Conservation (phyloP, 2,888 invertebrate species). For the Cryptocheilus praepositus region DNA sequence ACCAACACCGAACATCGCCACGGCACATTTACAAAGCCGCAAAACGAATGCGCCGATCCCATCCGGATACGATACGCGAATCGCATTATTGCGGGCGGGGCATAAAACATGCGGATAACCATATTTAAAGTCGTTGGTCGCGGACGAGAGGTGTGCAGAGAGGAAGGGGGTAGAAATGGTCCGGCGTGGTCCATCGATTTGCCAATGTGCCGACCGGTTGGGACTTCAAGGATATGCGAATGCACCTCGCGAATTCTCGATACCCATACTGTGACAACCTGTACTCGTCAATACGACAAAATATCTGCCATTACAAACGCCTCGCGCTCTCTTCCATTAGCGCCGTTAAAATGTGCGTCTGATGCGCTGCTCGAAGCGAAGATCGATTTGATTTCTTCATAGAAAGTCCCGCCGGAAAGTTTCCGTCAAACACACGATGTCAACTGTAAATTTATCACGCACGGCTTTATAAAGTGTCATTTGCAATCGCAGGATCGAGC, state of each 20-base stretch:
- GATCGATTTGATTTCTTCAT: too few relatives aligned
- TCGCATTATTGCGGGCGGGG: constrained; percentile 60
- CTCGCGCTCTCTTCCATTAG: too few relatives aligned
- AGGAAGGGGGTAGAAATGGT: constrained; percentile 19
- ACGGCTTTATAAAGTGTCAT: too few relatives aligned
- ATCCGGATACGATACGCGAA: constrained; percentile 57
- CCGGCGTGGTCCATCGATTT: constrained; percentile 46
- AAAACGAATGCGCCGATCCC: constrained; percentile 52
- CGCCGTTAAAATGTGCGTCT: too few relatives aligned
- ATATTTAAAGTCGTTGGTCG: constrained; percentile 49
- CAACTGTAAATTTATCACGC: too few relatives aligned
- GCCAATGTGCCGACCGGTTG: constrained; percentile 32
- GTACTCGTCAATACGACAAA: too few relatives aligned
- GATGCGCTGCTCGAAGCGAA: too few relatives aligned
- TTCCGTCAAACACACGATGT: too few relatives aligned
- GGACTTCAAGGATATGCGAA: constrained; percentile 26
- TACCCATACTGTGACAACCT: background rate
- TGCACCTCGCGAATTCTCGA: constrained; percentile 12
- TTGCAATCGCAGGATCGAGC: too few relatives aligned
- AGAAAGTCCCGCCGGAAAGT: too few relatives aligned
- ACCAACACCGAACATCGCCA: constrained; percentile 37
- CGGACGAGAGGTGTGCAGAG: too few relatives aligned
- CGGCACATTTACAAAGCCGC: constrained; percentile 43
- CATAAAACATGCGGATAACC: constrained; percentile 63
- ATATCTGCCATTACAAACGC: too few relatives aligned